Percentiles rank a stretch among this genome's conserved stretches.
Evolutionary conservation across 2,888 invertebrate genomes (phyloP).

Genomic region (Hipparchia semele): DNA sequence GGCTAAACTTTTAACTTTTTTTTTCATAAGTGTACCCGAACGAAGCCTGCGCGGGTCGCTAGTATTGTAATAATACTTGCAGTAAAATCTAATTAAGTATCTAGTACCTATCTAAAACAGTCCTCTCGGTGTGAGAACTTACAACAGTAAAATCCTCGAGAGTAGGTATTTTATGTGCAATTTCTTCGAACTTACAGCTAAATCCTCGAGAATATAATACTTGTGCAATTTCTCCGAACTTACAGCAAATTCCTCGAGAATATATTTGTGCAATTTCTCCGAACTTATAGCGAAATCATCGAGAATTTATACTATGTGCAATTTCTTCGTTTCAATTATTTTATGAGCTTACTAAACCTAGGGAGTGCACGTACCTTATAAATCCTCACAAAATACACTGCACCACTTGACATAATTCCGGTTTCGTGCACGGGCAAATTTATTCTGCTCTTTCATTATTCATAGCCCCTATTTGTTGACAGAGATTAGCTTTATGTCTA

Average conservation of each 20-base stretch:
- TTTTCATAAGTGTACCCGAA: too few relatives aligned
- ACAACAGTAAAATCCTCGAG: background rate
- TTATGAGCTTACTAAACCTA: background rate
- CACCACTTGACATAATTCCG: slow-evolving; percentile 14
- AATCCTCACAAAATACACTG: slow-evolving; percentile 5
- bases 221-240: background rate
- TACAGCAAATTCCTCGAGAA: background rate
- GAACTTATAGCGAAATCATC: background rate
- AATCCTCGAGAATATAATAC: background rate
- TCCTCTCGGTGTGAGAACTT: background rate
- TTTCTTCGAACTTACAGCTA: background rate
- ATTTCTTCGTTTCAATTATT: background rate
- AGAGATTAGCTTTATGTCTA: slow-evolving; percentile 17
- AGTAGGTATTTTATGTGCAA: background rate
- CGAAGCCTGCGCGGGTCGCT: too few relatives aligned
- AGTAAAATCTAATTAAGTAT: background rate
- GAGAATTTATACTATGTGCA: background rate
- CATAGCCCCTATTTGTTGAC: slow-evolving; percentile 18
- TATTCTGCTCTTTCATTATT: slow-evolving; percentile 18
- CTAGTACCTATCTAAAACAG: background rate
- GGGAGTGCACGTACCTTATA: background rate
- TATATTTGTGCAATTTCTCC: too few relatives aligned
- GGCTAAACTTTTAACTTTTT: too few relatives aligned
- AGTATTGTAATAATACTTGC: too few relatives aligned
- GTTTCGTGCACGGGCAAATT: slow-evolving; percentile 13